Evolutionary conservation across 2,888 invertebrate genomes (phyloP).

Genomic region (Pterostichus niger): DNA sequence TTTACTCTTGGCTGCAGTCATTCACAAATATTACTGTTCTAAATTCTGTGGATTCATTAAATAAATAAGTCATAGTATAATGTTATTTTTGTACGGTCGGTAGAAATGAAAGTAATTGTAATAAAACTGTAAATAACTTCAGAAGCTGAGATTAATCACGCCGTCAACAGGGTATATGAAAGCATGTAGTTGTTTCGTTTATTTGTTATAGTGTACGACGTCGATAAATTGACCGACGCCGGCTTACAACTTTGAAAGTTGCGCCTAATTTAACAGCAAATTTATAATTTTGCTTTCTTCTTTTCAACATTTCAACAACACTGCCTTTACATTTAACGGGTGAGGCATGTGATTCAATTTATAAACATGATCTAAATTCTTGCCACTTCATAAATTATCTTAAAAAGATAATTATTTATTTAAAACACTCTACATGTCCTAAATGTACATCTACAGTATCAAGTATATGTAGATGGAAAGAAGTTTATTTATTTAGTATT

Average conservation of each 20-base stretch:
- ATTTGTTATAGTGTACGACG: slow-evolving; percentile 29
- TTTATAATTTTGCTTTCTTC: slow-evolving; percentile 37
- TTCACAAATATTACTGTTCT: background rate
- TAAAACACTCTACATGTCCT: background rate
- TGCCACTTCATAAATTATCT: slow-evolving; percentile 31
- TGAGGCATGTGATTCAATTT: slow-evolving; percentile 14
- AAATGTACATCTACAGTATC: too few relatives aligned
- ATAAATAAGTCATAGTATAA: slow-evolving; percentile 4
- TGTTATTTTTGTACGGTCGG: slow-evolving; percentile 17
- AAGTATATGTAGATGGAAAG: too few relatives aligned
- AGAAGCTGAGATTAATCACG: slow-evolving; percentile 40
- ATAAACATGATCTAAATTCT: slow-evolving; percentile 39
- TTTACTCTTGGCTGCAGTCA: slow-evolving; percentile 13
- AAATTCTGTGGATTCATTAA: slow-evolving; percentile 29
- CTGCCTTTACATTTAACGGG: slow-evolving; percentile 6
- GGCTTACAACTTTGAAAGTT: slow-evolving; percentile 34
- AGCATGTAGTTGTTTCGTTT: slow-evolving; percentile 49
- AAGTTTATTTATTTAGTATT: too few relatives aligned
- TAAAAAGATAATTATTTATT: slow-evolving; percentile 14
- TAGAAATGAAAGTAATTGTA: background rate
- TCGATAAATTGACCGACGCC: slow-evolving; percentile 56
- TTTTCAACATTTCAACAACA: slow-evolving; percentile 18
- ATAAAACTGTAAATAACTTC: slow-evolving; percentile 22
- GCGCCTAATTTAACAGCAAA: slow-evolving; percentile 50
- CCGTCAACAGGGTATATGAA: slow-evolving; percentile 57